Conservation (phyloP, 2,888 invertebrate genomes). For the Cyaniris semiargus region DNA sequence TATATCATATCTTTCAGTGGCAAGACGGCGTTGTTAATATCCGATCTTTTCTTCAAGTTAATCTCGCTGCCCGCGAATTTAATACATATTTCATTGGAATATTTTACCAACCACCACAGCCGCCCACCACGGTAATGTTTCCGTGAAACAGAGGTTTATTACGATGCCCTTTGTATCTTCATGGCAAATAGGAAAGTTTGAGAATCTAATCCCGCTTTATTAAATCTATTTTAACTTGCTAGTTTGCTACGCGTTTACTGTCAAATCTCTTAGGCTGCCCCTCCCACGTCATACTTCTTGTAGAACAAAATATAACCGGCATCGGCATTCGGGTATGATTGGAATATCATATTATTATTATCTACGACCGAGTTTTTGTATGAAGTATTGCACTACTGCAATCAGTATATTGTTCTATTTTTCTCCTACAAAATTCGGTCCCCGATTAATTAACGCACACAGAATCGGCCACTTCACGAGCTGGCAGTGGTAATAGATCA, state of each 20-base stretch:
- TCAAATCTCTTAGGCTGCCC: not conserved
- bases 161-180: constrained; percentile 41
- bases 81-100: constrained; percentile 79
- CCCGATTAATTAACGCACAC: too few species aligned
- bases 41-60: constrained; percentile 61
- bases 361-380: too few species aligned
- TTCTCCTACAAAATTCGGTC: too few species aligned
- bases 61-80: constrained; percentile 68
- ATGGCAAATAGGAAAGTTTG: not conserved
- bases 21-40: constrained; percentile 55
- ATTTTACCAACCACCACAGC: constrained; percentile 64
- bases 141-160: constrained; percentile 68
- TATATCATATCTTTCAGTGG: constrained; percentile 46
- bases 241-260: not conserved
- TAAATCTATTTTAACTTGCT: not conserved
- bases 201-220: not conserved
- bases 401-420: too few species aligned
- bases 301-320: too few species aligned
- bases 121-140: constrained; percentile 48
- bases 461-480: too few species aligned
- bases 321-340: too few species aligned
- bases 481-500: too few species aligned
- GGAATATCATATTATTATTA: too few species aligned
- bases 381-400: too few species aligned
- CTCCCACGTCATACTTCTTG: too few species aligned